A percentile compares a stretch with the other conserved stretches of the same genome.
These are phyloP conservation scores for Mormoops blainvillei DNA, from an alignment of 2,113 vertebrate genomes.

Conservation along the genomic window DNA sequence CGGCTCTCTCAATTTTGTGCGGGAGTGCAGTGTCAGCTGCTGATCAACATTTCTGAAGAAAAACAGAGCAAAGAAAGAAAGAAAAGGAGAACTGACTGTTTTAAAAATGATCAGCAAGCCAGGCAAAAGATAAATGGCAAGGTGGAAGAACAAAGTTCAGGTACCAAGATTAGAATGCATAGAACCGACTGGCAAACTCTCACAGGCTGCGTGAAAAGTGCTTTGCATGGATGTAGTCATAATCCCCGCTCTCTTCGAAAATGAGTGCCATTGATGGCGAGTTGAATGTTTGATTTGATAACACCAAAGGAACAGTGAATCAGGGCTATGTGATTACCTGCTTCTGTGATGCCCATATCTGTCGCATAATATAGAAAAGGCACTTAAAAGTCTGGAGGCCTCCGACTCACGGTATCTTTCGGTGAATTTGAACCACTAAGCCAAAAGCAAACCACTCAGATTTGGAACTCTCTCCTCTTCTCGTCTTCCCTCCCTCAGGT, in stretches of 20 bases:
- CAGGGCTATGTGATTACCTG: not conserved
- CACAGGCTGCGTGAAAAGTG: not conserved
- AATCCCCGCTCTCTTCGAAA: not conserved
- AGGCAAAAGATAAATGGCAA: constrained; percentile 23
- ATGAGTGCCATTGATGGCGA: not conserved
- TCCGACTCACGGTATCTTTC: not conserved
- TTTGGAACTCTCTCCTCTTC: not conserved
- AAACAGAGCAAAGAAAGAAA: not conserved
- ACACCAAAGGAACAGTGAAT: not conserved
- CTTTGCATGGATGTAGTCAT: not conserved
- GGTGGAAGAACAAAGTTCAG: not conserved
- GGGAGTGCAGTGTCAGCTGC: constrained; percentile 58
- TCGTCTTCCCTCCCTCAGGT: not conserved
- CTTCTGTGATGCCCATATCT: not conserved
- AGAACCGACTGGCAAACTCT: not conserved
- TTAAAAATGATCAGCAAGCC: not conserved
- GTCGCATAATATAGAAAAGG: not conserved
- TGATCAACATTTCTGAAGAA: constrained; percentile 14
- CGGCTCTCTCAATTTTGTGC: constrained; percentile 40
- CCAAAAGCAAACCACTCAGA: not conserved
- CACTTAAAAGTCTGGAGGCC: not conserved
- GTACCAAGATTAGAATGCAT: not conserved
- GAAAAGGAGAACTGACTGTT: not conserved
- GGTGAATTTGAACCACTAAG: not conserved
- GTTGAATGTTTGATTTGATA: constrained; percentile 9